Evolutionary conservation across 2,888 invertebrate species (phyloP).

Genomic region (Conchocele bisecta): DNA sequence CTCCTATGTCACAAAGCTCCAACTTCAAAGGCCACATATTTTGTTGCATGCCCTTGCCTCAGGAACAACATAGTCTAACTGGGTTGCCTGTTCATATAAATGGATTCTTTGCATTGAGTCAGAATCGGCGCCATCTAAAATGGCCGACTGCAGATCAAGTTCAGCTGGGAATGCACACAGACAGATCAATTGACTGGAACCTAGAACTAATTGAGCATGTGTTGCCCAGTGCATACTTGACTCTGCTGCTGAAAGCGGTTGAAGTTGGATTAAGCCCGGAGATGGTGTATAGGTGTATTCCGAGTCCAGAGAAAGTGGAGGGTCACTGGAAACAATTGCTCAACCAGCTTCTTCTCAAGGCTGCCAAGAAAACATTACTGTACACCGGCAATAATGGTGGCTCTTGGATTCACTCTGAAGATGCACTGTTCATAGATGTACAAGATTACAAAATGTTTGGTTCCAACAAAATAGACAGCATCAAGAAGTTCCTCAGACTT

Average conservation of each 20-base stretch:
- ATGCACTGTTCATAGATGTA: too few species aligned
- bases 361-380: too few species aligned
- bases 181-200: constrained; percentile 75
- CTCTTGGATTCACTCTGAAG: too few species aligned
- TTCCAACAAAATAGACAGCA: too few species aligned
- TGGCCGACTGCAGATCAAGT: constrained; percentile 71
- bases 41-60: constrained; percentile 78
- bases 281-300: constrained; percentile 50
- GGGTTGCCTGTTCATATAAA: constrained; percentile 79
- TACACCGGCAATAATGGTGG: too few species aligned
- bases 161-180: constrained; percentile 43
- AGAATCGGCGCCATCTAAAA: constrained; percentile 77
- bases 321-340: constrained; percentile 63
- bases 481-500: too few species aligned
- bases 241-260: constrained; percentile 40
- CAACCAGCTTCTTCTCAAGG: too few species aligned
- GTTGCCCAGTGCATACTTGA: constrained; percentile 64
- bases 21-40: constrained; percentile 72
- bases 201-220: constrained; percentile 69
- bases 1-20: not conserved
- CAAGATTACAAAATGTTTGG: too few species aligned
- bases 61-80: constrained; percentile 67
- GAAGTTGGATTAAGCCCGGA: too few species aligned
- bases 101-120: constrained; percentile 77
- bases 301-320: constrained; percentile 22